Conservation (phyloP, 2,113 vertebrate genomes). For the Rhinolophus sinicus region DNA sequence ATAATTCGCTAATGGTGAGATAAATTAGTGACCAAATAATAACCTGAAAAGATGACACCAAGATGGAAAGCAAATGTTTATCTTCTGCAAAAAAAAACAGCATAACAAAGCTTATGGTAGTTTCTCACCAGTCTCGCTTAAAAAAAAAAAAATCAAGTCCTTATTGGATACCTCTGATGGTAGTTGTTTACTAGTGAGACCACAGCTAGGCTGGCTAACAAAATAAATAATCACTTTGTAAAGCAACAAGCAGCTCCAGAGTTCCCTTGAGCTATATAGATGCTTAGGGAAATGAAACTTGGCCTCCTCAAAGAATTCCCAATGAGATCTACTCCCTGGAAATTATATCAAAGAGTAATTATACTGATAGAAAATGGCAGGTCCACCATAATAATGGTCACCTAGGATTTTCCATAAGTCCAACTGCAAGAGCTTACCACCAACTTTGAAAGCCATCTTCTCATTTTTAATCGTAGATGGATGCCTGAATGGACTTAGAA, state of each 20-base stretch:
- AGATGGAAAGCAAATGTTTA: constrained; percentile 79
- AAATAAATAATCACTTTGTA: constrained; percentile 55
- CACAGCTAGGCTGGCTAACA: constrained; percentile 61
- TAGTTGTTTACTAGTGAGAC: constrained; percentile 46
- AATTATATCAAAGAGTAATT: constrained; percentile 40
- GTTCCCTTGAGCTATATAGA: not conserved
- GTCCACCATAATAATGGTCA: not conserved
- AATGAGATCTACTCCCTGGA: not conserved
- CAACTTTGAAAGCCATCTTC: not conserved
- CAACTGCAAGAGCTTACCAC: not conserved
- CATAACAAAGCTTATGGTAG: constrained; percentile 56
- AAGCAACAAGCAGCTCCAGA: constrained; percentile 40
- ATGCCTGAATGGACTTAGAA: not conserved
- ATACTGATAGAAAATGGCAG: constrained; percentile 6
- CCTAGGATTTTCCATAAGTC: not conserved
- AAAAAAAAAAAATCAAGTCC: constrained; percentile 59
- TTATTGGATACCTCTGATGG: constrained; percentile 41
- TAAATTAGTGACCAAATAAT: constrained; percentile 87
- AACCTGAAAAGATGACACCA: constrained; percentile 82
- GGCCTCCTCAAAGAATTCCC: constrained; percentile 8
- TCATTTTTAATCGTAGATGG: not conserved
- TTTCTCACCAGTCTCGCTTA: constrained; percentile 26
- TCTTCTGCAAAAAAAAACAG: constrained; percentile 78
- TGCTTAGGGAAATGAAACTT: not conserved
- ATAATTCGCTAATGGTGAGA: constrained; percentile 86